Evolutionary conservation across 2,888 invertebrate genomes (phyloP).

Genomic region (Ormyrus pomaceus): DNA sequence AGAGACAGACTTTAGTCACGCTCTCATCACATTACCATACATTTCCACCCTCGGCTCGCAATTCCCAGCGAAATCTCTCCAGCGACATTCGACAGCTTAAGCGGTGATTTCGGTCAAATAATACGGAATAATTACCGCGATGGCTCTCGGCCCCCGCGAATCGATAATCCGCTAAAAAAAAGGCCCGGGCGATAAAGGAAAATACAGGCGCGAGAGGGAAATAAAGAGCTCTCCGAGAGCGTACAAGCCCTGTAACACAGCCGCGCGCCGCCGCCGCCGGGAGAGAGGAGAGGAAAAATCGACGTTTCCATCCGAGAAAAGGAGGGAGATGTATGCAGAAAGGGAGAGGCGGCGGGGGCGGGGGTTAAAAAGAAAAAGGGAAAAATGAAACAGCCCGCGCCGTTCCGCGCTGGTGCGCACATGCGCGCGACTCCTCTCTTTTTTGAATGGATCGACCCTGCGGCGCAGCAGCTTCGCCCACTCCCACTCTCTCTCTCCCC

Average conservation of each 20-base stretch:
- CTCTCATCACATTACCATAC: not conserved
- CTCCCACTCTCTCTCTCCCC: constrained; percentile 39
- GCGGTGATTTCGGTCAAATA: constrained; percentile 39
- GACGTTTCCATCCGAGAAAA: constrained; percentile 48
- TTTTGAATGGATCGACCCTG: constrained; percentile 50
- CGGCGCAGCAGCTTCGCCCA: not conserved
- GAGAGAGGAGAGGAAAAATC: constrained; percentile 32
- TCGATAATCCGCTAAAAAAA: constrained; percentile 52
- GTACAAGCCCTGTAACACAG: too few species aligned
- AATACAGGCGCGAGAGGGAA: constrained; percentile 38
- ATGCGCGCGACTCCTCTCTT: constrained; percentile 37
- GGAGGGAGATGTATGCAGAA: not conserved
- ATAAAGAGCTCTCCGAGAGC: constrained; percentile 31
- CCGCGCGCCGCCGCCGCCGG: not conserved
- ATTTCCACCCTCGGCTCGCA: not conserved
- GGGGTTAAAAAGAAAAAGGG: not conserved
- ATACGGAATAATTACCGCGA: constrained; percentile 45
- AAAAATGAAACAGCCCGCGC: constrained; percentile 37
- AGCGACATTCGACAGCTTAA: constrained; percentile 22
- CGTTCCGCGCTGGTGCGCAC: constrained; percentile 39
- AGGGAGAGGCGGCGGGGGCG: not conserved
- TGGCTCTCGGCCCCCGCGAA: constrained; percentile 21
- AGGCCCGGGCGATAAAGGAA: constrained; percentile 44
- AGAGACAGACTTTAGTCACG: too few species aligned
- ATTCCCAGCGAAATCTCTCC: constrained; percentile 3